These are phyloP conservation scores for Brachionus koreanus DNA, from an alignment of 1,140 invertebrate species.

Conservation along the genomic window DNA sequence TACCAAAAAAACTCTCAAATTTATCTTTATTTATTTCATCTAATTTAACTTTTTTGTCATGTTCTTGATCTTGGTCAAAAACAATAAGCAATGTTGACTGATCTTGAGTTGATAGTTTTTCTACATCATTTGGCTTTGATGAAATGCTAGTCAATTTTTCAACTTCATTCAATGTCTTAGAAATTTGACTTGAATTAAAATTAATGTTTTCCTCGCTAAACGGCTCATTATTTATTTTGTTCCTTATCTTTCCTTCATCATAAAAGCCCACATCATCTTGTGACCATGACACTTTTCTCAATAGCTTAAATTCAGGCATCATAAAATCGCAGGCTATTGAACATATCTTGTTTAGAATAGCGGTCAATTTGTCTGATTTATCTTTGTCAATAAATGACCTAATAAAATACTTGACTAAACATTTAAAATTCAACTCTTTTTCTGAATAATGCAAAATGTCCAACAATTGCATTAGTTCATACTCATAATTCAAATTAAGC, in stretches of 20 bases:
- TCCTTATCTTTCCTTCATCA: background rate
- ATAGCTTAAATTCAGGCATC: slow-evolving; percentile 1
- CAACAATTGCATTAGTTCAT: background rate
- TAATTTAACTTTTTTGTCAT: background rate
- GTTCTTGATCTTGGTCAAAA: background rate
- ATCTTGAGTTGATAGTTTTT: slow-evolving; percentile 10
- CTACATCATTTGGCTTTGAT: background rate
- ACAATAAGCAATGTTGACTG: background rate
- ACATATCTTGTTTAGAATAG: background rate
- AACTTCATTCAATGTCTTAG: background rate
- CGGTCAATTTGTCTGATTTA: background rate
- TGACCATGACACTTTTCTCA: slow-evolving; percentile 28
- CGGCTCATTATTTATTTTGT: background rate
- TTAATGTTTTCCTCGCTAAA: background rate
- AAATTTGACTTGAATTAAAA: background rate
- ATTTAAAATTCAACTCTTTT: slow-evolving; percentile 5
- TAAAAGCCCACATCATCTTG: background rate
- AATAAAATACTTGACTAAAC: slow-evolving; percentile 16
- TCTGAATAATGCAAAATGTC: background rate
- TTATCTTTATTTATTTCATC: background rate
- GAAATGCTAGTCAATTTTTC: background rate
- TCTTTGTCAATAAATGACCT: background rate
- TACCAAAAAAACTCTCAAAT: slow-evolving; percentile 3
- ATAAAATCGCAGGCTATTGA: slow-evolving; percentile 3
- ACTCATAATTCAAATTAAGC: background rate